A percentile compares a stretch with the other conserved stretches of the same genome.
phyloP scores from a whole-genome alignment of 2,888 invertebrate species.

The Drosophila phalerata region DNA sequence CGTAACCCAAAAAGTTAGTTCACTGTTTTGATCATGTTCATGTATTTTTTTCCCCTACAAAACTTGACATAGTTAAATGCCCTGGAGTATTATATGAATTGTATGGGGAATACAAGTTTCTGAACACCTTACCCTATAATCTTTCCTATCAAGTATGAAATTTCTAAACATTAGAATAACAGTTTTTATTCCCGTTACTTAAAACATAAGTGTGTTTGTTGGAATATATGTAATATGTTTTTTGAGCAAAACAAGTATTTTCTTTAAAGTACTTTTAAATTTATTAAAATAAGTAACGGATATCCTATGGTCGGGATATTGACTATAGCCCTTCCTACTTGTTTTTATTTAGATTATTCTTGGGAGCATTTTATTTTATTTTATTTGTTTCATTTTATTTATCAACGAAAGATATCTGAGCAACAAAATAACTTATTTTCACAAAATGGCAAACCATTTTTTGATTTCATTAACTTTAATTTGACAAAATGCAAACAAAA shows the following conservation, averaged over 20 bases:
- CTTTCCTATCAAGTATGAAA: neutral
- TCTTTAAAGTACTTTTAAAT: too few species aligned
- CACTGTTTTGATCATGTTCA: neutral
- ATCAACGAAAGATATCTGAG: neutral
- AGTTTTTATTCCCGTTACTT: too few species aligned
- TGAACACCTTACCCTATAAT: neutral
- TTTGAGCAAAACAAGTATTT: too few species aligned
- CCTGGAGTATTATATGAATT: neutral
- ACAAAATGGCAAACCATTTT: neutral
- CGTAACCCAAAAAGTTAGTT: neutral
- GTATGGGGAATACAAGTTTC: slow-evolving; percentile 3
- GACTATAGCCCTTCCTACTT: neutral
- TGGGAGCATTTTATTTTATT: neutral
- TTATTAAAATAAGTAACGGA: too few species aligned
- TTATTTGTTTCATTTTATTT: neutral
- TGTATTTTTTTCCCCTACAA: slow-evolving; percentile 7
- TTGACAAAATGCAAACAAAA: neutral
- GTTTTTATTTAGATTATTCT: neutral
- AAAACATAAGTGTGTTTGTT: too few species aligned
- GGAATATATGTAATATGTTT: too few species aligned
- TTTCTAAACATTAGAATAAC: neutral
- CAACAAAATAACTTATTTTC: neutral
- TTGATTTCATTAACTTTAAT: neutral
- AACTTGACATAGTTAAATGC: slow-evolving; percentile 22
- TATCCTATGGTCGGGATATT: too few species aligned